Conservation (phyloP, 2,113 vertebrate species). For the Cyprinus carpio region DNA sequence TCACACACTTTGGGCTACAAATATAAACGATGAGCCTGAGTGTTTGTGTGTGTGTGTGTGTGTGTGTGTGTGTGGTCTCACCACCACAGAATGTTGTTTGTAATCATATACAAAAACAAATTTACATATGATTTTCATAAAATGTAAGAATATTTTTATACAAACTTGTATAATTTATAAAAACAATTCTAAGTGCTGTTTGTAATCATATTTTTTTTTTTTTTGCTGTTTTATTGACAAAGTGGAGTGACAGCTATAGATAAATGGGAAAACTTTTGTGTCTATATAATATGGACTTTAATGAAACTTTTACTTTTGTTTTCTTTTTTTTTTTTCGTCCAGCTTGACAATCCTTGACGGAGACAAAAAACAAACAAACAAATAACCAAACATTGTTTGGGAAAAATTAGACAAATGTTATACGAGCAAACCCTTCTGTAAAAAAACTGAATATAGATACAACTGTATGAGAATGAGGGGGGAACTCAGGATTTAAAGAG, state of each 20-base stretch:
- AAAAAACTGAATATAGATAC: no score
- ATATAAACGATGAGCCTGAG: not conserved
- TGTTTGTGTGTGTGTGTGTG: not conserved
- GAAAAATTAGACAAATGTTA: no score
- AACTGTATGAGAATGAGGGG: no score
- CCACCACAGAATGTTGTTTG: not conserved
- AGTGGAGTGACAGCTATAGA: not conserved
- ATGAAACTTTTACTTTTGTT: not conserved
- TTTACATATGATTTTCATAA: not conserved
- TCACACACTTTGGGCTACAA: not conserved
- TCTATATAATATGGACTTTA: not conserved
- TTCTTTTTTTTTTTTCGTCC: not conserved
- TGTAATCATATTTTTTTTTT: not conserved
- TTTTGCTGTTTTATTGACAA: not conserved
- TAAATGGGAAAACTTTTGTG: not conserved
- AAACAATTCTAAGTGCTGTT: no score
- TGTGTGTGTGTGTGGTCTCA: not conserved
- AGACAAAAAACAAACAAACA: not conserved
- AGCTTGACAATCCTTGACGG: not conserved
- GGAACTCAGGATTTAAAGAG: no score
- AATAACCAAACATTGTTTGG: no score
- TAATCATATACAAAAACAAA: conserved; percentile 11
- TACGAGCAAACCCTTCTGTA: no score
- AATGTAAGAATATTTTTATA: not conserved
- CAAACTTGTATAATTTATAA: not conserved